Evolutionary conservation across 1,140 invertebrate species (phyloP), one percentile per base, ranked within the genome.

Genomic region (Heliconius nattereri): DNA sequence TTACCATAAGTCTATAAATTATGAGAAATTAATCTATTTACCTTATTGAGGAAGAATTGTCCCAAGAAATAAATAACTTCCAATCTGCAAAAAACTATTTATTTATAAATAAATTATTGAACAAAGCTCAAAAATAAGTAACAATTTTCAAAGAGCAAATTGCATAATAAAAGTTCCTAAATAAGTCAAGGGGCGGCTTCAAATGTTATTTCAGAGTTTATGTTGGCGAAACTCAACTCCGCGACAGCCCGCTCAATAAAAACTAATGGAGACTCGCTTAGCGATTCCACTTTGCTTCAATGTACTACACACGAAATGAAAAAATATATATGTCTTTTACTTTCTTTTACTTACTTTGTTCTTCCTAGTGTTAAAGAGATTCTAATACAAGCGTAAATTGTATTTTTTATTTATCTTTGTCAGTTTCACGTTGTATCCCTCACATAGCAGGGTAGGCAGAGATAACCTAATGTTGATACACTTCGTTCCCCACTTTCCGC

Each of bases 211-310:
- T 84, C 60, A 83, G 83, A 83, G 86, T 81, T 84, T 83, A 84
- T 84, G 73, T 85, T 81, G 78, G 80, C 79, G 81, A 81, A 85
- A 85, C 79, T 84, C 75, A 78, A 78, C 73, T 76, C 80, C 79
- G 76, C 76, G 83, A 82, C 78, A 83, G 80, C 83, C 78, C 78
- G 79, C 85, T 86, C 84, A 83, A 91, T 91, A 89, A 91, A 91
- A 90, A 89, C 78, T 88, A 90, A 90, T 87, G 84, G 85, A 37
- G 76, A 81, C 79, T 73, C 82, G 82, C 86, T 86, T 84, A 86
- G 80, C 73, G 80, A 83, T 80, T 81, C 78, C 73, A 72, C 73
- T 79, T 79, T 79, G 66, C 32, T 72, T 37, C 71, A 72, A 20
- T 40, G 26, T 79, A 78, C 52, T 37, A 37, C 37, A 49, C 73